Conservation (phyloP, 2,113 vertebrate species). For the Corythornis vintsioides region DNA sequence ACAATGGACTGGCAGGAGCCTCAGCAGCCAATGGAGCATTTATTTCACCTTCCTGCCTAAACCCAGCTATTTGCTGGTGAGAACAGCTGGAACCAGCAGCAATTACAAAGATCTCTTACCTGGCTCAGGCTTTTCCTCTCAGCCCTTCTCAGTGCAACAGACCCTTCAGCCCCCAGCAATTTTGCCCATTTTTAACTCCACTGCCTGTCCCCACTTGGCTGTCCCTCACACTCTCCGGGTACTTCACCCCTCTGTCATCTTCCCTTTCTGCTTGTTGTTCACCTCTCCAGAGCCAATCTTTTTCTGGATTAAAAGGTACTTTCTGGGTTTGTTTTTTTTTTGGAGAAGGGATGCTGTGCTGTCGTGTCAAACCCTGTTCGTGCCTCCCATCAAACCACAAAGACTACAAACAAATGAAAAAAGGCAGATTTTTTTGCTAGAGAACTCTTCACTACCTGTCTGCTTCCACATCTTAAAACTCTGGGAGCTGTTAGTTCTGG, state of each 20-base stretch:
- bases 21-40: neutral
- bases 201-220: neutral
- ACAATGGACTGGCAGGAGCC: neutral
- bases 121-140: neutral
- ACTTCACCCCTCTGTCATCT: neutral
- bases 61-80: neutral
- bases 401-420: neutral
- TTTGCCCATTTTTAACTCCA: neutral
- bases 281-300: neutral
- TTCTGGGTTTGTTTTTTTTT: neutral
- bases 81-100: neutral
- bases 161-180: neutral
- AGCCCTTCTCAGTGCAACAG: neutral
- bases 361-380: neutral
- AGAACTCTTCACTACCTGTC: neutral
- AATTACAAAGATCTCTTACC: neutral
- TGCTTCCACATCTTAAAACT: neutral
- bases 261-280: neutral
- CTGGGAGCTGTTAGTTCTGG: neutral
- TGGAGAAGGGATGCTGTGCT: neutral
- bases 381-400: neutral
- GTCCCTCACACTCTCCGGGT: neutral
- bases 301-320: neutral
- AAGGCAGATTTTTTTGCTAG: neutral
- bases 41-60: neutral